Base-by-base conservation (phyloP, 2,797 vertebrate genomes). In the Netta rufina region DNA sequence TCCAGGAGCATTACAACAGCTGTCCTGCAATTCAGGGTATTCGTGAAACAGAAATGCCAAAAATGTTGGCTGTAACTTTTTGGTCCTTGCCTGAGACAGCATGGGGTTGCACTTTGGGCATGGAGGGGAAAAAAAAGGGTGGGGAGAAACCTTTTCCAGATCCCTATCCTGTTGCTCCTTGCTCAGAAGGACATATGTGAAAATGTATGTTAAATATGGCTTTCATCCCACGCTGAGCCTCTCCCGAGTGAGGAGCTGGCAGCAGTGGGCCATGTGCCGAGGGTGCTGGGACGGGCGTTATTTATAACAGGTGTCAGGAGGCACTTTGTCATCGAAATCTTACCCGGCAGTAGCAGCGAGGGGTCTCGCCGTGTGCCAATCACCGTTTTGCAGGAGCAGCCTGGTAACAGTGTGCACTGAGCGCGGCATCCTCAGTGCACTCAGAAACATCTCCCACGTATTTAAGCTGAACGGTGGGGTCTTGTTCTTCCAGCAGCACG, bases 301-400 rank as follows among this genome's bases (percentile, higher is more conserved):
- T 95, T 95, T 95, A 90, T 92, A 95, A 93, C 95, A 90, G 92
- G 94, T 91, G 91, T 94, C 91, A 93, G 91, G 91, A 1, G 8
- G 75, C 51, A 95, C 93, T 96, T 94, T 90, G 91, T 88, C 95
- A 92, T 86, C 15, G 11, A 93, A 94, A 93, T 65, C 79, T 80
- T 72, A 90, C 28, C 92, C 43, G 1, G 64, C 69, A 76, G 87
- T 22, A 89, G 84, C 65, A 89, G 69, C 4, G 6, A 91, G 61
- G 83, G 87, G 87, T 93, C 83, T 83, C 7, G 1, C 76, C 73
- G 11, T 57, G 27, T 10, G 32, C 84, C 91, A 74, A 17, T 51
- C 61, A 39, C 84, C 49, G 15, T 85, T 93, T 72, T 84, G 53
- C 76, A 81, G 85, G 33, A 81, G 60, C 1, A 7, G 45, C 77